A percentile compares a stretch with the other conserved stretches of the same genome.
Conservation (phyloP, 2,888 invertebrate species). For the Linyphia triangularis region DNA sequence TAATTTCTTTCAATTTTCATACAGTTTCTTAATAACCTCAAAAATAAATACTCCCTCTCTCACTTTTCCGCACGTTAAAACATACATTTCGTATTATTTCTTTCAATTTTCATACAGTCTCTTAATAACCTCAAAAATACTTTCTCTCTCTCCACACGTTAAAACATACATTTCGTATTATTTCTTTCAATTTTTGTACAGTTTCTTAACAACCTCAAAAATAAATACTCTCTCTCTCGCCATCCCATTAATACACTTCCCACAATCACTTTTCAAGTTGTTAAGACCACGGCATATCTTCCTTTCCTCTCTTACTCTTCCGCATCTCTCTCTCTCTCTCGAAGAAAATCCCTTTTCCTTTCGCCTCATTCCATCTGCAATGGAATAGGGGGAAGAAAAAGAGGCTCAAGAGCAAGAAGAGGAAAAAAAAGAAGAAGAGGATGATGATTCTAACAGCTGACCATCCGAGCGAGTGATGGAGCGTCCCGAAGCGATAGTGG, state of each 20-base stretch:
- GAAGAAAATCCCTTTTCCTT: conserved; percentile 36
- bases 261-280: conserved; percentile 19
- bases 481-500: conserved; percentile 74
- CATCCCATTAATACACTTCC: conserved; percentile 4
- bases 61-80: too few species aligned
- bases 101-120: too few species aligned
- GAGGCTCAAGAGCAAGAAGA: conserved; percentile 56
- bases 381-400: conserved; percentile 34
- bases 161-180: too few species aligned
- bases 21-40: too few species aligned
- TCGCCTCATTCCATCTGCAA: conserved; percentile 41
- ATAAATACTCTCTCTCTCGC: neutral
- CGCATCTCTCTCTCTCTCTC: neutral
- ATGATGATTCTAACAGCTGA: conserved; percentile 73
- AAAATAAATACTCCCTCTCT: too few species aligned
- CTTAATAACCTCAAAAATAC: too few species aligned
- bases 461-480: conserved; percentile 72
- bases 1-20: too few species aligned
- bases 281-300: conserved; percentile 3
- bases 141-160: too few species aligned
- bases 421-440: conserved; percentile 45
- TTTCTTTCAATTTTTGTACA: too few species aligned
- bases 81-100: neutral
- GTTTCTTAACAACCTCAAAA: too few species aligned
- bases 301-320: neutral